Evolutionary conservation across 2,797 vertebrate genomes (phyloP), one percentile per base, ranked within the genome.

Genomic region (Kryptolebias ocellatus): DNA sequence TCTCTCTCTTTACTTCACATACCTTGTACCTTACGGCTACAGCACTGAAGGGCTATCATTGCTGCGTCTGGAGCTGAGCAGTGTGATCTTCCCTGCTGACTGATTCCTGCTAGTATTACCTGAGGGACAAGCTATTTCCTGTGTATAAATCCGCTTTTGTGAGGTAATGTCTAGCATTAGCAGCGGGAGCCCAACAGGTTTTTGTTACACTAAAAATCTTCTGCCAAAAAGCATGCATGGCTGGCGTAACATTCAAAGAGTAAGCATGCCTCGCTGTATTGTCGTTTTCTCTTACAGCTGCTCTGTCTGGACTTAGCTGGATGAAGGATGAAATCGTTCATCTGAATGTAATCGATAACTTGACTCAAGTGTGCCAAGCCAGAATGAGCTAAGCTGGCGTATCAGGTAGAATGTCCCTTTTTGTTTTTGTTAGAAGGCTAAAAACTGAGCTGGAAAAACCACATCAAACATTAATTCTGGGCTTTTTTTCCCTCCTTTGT

Each of bases 91-190:
- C 79, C 69, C 73, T 53, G 65, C 78, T 81, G 84, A 87, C 77
- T 77, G 84, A 90, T 89, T 90, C 83, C 64, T 74, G 61, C 66
- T 68, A 60, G 74, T 83, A 83, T 91, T 87, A 93, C 92, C 90
- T 92, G 91, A 61, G 83, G 83, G 80, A 87, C 78, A 72, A 89
- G 86, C 85, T 58, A 80, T 89, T 92, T 92, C 89, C 91, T 87
- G 77, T 34, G 70, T 72, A 72, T 77, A 80, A 90, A 87, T 88
- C 79, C 79, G 72, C 75, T 87, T 83, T 79, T 79, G 77, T 92
- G 92, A 94, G 90, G 86, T 91, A 90, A 92, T 65, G 90, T 93
- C 92, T 93, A 81, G 79, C 70, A 81, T 79, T 83, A 87, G 83
- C 74, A 79, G 75, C 52, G 17, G 67, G 70, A 45, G 76, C 66